A percentile compares a stretch with the other conserved stretches of the same genome.
These are phyloP conservation scores for Cossypha niveicapilla DNA, from an alignment of 2,797 vertebrate genomes.

Conservation along the genomic window DNA sequence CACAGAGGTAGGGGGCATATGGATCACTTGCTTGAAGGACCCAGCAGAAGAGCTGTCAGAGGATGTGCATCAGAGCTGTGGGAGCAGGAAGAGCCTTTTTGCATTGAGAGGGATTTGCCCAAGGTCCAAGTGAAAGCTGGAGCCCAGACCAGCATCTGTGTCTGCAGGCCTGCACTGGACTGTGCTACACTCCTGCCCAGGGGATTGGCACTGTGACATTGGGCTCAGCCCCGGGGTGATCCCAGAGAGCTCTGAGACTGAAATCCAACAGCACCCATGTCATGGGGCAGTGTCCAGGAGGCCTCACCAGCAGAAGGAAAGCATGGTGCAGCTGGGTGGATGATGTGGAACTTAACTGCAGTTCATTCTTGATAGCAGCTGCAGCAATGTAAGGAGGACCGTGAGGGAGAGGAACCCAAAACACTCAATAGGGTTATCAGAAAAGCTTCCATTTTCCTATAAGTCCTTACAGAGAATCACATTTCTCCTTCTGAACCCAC, in stretches of 20 bases:
- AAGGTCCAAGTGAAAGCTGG: not conserved
- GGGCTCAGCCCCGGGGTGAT: not conserved
- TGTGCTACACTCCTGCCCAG: not conserved
- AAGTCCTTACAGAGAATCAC: not conserved
- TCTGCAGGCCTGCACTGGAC: not conserved
- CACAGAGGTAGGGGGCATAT: not conserved
- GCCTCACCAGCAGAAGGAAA: not conserved
- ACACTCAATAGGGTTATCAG: not conserved
- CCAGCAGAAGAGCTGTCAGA: not conserved
- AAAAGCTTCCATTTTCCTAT: not conserved
- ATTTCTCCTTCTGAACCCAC: not conserved
- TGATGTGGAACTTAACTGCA: not conserved
- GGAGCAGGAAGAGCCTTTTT: not conserved
- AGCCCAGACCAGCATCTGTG: not conserved
- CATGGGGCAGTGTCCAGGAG: not conserved
- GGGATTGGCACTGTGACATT: not conserved
- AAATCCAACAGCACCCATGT: not conserved
- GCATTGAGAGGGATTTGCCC: not conserved
- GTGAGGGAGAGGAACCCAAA: fast-evolving
- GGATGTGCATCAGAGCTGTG: not conserved
- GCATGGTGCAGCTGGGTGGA: not conserved
- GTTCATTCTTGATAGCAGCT: not conserved
- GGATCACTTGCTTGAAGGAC: not conserved
- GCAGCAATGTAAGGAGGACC: not conserved
- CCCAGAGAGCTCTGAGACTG: not conserved